phyloP scores from a whole-genome alignment of 1,140 invertebrate genomes.

The Drosophila albomicans region DNA sequence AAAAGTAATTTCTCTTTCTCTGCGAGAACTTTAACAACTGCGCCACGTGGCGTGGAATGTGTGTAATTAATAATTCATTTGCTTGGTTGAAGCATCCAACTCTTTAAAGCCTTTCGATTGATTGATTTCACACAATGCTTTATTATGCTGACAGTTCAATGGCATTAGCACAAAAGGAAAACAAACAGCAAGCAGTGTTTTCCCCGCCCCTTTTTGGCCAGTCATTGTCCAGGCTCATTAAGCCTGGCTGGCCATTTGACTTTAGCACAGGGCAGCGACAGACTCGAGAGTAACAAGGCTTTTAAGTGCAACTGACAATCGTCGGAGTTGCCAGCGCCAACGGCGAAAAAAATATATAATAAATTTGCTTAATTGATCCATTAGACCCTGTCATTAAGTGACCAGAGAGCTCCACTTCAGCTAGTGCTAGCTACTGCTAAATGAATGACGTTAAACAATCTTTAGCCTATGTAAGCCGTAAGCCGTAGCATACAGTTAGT shows the following conservation, averaged over 20 bases:
- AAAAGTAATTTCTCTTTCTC: neutral
- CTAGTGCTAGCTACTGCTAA: too few species aligned
- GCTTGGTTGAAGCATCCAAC: conserved; percentile 10
- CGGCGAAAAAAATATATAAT: neutral
- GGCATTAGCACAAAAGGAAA: neutral
- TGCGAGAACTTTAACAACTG: conserved; percentile 62
- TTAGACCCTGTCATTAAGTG: conserved; percentile 50
- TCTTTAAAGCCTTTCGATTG: conserved; percentile 22
- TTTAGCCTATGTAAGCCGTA: conserved; percentile 14
- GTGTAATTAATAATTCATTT: conserved; percentile 44
- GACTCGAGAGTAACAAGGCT: neutral
- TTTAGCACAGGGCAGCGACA: too few species aligned
- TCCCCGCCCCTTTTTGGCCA: neutral
- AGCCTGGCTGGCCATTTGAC: neutral
- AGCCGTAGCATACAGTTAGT: conserved; percentile 33
- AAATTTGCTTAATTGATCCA: conserved; percentile 55
- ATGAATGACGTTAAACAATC: conserved; percentile 8
- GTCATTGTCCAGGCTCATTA: conserved; percentile 29
- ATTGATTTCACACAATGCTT: conserved; percentile 9
- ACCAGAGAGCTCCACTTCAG: conserved; percentile 25
- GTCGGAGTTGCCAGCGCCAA: neutral
- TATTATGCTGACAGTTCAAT: conserved; percentile 31
- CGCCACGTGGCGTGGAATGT: conserved; percentile 32
- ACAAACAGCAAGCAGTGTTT: too few species aligned
- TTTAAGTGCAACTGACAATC: conserved; percentile 17